phyloP scores from a whole-genome alignment of 2,797 vertebrate species.

The Chaetophractus vellerosus region DNA sequence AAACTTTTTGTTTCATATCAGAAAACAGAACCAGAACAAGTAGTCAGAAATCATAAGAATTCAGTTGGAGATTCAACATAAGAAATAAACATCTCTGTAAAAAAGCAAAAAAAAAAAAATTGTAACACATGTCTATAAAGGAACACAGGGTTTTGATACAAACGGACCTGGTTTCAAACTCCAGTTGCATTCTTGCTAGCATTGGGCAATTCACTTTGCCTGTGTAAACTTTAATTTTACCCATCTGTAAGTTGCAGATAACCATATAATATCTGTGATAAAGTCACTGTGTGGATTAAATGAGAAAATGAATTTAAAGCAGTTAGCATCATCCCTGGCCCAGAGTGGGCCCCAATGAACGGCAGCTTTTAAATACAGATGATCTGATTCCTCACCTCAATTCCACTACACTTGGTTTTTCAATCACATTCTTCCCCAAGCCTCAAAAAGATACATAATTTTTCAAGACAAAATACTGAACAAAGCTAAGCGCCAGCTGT shows the following conservation, averaged over 20 bases:
- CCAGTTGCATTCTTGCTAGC: conserved; percentile 25
- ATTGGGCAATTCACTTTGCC: conserved; percentile 34
- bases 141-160: background rate
- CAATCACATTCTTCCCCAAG: conserved; percentile 12
- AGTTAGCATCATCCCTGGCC: conserved; percentile 30
- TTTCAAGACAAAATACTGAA: conserved; percentile 40
- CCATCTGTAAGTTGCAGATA: conserved; percentile 44
- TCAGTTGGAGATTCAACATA: background rate
- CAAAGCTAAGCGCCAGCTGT: background rate
- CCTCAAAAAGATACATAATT: conserved; percentile 14
- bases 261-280: conserved; percentile 13
- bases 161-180: conserved; percentile 15
- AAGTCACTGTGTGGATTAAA: background rate
- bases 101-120: background rate
- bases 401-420: background rate
- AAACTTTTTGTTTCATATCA: background rate
- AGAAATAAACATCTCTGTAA: background rate
- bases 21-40: background rate
- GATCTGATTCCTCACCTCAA: conserved; percentile 60
- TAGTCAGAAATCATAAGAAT: background rate
- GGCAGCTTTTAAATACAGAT: conserved; percentile 48
- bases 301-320: conserved; percentile 51
- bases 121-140: background rate
- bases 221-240: background rate
- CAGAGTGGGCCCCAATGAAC: background rate